Conservation (phyloP, 2,113 vertebrate genomes). For the Siniperca chuatsi region DNA sequence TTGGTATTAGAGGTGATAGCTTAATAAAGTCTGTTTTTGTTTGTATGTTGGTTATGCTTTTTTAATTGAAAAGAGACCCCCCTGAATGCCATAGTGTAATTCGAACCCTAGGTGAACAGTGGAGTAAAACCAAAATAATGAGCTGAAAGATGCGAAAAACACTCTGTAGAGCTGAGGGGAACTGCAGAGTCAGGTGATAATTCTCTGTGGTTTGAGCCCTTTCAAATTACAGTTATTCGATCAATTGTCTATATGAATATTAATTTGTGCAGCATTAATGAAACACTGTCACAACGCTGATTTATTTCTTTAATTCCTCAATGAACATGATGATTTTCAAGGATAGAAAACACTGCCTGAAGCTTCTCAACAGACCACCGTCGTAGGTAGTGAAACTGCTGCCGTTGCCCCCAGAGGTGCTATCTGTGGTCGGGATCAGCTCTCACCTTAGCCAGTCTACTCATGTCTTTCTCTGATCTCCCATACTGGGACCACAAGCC, state of each 20-base stretch:
- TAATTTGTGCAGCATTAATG: neutral
- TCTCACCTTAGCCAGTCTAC: slow-evolving; percentile 69
- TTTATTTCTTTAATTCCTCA: neutral
- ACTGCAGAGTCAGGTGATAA: too few relatives aligned
- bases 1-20: neutral
- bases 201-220: too few relatives aligned
- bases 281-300: neutral
- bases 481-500: slow-evolving; percentile 63
- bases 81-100: neutral
- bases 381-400: slow-evolving; percentile 40
- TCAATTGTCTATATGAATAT: neutral
- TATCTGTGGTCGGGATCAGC: slow-evolving; percentile 75
- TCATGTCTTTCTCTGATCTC: slow-evolving; percentile 71
- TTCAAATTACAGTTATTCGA: neutral
- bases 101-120: neutral
- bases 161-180: too few relatives aligned
- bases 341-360: slow-evolving; percentile 15
- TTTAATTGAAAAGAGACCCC: neutral
- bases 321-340: slow-evolving; percentile 17
- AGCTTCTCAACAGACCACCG: slow-evolving; percentile 48
- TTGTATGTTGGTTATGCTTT: neutral
- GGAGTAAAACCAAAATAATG: neutral
- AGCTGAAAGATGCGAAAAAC: neutral
- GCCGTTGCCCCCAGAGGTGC: slow-evolving; percentile 47
- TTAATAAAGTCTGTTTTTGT: neutral